Evolutionary conservation across 2,797 vertebrate genomes (phyloP).

Genomic region (Lacerta agilis): DNA sequence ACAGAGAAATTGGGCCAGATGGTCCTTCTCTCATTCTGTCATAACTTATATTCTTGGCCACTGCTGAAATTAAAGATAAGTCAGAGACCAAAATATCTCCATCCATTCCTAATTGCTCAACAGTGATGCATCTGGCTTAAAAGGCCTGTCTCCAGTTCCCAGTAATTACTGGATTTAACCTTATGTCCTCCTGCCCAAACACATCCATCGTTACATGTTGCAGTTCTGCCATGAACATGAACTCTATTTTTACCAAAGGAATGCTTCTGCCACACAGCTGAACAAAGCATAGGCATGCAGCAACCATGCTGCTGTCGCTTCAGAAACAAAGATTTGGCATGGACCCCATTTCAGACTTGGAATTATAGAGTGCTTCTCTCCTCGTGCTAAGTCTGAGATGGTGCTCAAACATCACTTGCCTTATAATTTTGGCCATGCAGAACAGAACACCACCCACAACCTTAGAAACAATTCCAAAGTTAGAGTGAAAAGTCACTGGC

Average conservation of each 20-base stretch:
- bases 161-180: slow-evolving; percentile 53
- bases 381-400: neutral
- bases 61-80: slow-evolving; percentile 55
- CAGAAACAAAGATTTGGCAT: neutral
- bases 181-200: slow-evolving; percentile 17
- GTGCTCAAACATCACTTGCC: neutral
- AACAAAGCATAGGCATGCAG: neutral
- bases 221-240: neutral
- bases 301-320: neutral
- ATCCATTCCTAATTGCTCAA: slow-evolving; percentile 32
- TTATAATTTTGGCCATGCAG: neutral
- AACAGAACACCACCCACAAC: neutral
- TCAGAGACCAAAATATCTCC: slow-evolving; percentile 53
- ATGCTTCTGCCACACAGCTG: neutral
- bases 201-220: neutral
- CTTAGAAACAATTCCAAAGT: neutral
- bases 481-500: neutral
- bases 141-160: slow-evolving; percentile 37
- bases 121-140: slow-evolving; percentile 55
- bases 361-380: neutral
- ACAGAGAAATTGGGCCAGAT: slow-evolving; percentile 60
- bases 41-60: slow-evolving; percentile 64
- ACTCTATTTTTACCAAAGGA: neutral
- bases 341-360: neutral
- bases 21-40: slow-evolving; percentile 55